These are phyloP conservation scores for Porites evermanni DNA, from an alignment of 92 coral and sea anemone genomes.

Conservation along the genomic window DNA sequence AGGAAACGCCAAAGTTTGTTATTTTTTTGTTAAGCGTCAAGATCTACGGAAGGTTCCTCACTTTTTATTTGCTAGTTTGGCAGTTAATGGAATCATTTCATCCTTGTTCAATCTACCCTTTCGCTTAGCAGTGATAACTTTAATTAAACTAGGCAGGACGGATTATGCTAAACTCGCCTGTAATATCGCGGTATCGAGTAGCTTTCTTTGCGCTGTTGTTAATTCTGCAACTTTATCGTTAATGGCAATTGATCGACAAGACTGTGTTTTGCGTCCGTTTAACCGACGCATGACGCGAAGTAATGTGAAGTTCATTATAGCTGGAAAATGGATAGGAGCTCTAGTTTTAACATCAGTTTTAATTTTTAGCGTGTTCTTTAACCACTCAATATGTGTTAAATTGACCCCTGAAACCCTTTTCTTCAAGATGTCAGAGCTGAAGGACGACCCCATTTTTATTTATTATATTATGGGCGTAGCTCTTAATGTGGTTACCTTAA, in stretches of 20 bases:
- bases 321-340: neutral
- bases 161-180: neutral
- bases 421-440: neutral
- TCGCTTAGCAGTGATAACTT: neutral
- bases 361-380: neutral
- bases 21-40: neutral
- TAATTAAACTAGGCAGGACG: neutral
- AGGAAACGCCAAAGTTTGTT: neutral
- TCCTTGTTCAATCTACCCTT: neutral
- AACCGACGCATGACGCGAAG: neutral
- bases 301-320: neutral
- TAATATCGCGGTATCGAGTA: neutral
- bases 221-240: conserved; percentile 1
- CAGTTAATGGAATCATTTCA: neutral
- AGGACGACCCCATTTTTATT: neutral
- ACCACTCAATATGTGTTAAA: neutral
- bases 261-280: conserved; percentile 21
- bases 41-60: neutral
- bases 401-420: neutral
- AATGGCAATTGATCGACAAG: conserved; percentile 28
- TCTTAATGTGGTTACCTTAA: neutral
- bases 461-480: neutral
- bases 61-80: neutral
- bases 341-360: neutral
- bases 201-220: neutral